Evolutionary conservation across 2,888 invertebrate genomes (phyloP).

Genomic region (Chydorus sphaericus): DNA sequence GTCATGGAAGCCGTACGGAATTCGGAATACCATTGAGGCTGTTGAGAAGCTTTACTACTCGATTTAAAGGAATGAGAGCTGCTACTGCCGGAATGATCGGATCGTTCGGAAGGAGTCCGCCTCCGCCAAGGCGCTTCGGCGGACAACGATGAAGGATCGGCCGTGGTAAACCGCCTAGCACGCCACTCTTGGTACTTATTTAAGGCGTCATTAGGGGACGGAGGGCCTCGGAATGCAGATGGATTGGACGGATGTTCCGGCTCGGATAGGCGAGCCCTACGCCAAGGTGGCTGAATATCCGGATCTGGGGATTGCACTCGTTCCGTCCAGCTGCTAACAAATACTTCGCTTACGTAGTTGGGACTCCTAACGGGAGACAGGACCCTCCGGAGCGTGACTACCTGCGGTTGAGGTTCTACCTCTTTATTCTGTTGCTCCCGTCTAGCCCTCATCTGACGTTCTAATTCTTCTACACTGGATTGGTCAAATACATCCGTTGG

Average conservation of each 20-base stretch:
- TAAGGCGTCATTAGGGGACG: conserved; percentile 8
- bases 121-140: conserved; percentile 11
- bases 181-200: conserved; percentile 14
- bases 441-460: background rate
- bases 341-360: background rate
- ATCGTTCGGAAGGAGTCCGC: background rate
- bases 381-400: background rate
- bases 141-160: background rate
- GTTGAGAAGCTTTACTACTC: conserved; percentile 6
- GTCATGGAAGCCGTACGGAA: conserved; percentile 44
- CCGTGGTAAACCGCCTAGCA: background rate
- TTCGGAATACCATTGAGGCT: conserved; percentile 39
- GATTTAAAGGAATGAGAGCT: too few species aligned
- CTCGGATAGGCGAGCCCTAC: background rate
- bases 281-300: background rate
- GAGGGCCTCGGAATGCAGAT: background rate
- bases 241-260: conserved; percentile 15
- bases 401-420: background rate
- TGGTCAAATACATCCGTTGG: background rate
- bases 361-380: background rate
- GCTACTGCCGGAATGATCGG: background rate
- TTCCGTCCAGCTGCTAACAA: background rate
- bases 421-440: background rate
- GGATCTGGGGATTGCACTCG: too few species aligned
- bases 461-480: background rate